phyloP scores from a whole-genome alignment of 2,113 vertebrate species.

The Thryonomys swinderianus region DNA sequence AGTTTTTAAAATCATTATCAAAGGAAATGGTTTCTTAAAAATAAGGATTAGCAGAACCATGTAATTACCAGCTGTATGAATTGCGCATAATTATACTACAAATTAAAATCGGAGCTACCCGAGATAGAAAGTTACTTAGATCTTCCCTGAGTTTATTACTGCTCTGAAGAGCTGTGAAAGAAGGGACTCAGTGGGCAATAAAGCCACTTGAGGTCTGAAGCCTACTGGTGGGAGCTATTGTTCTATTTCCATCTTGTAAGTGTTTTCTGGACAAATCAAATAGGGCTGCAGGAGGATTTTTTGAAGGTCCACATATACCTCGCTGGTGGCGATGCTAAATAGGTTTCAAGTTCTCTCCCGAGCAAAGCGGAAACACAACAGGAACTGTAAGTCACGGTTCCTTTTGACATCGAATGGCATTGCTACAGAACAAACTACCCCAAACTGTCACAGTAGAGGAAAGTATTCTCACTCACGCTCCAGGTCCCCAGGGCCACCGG shows the following conservation, averaged over 20 bases:
- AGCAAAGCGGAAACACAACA: neutral
- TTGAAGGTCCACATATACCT: neutral
- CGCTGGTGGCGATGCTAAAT: neutral
- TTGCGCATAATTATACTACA: constrained; percentile 29
- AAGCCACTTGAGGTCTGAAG: neutral
- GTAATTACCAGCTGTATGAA: constrained; percentile 26
- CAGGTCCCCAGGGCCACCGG: neutral
- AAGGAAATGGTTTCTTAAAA: constrained; percentile 42
- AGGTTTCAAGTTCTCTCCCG: constrained; percentile 1
- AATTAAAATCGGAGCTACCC: constrained; percentile 52
- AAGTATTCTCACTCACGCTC: neutral
- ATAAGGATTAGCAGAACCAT: constrained; percentile 18
- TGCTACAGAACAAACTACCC: neutral
- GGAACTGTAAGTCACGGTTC: neutral
- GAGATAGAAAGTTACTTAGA: constrained; percentile 32
- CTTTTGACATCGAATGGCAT: neutral
- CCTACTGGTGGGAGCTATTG: neutral
- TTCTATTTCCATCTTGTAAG: neutral
- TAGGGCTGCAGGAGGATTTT: neutral
- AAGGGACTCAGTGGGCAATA: neutral
- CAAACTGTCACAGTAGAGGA: neutral
- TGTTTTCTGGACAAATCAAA: constrained; percentile 1
- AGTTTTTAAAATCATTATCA: constrained; percentile 35
- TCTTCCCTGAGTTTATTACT: constrained; percentile 30
- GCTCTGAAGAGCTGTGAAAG: neutral